Evolutionary conservation across 2,113 vertebrate species (phyloP).

Genomic region (Sinocyclocheilus anshuiensis): DNA sequence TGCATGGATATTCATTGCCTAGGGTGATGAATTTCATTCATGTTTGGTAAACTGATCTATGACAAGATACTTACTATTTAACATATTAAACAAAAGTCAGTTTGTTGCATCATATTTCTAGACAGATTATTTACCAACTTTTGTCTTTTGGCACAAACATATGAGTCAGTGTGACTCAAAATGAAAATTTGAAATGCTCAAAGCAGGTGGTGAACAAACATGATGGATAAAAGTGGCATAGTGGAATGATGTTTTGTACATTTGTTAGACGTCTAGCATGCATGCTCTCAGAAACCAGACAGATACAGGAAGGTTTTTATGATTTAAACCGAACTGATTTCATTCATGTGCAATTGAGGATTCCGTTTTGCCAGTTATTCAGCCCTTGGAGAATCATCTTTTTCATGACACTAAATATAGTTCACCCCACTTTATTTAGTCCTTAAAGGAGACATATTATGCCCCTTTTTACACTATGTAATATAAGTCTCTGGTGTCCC

Average conservation of each 20-base stretch:
- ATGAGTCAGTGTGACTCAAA: neutral
- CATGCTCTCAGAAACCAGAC: neutral
- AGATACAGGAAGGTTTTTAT: neutral
- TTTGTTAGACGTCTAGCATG: neutral
- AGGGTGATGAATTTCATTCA: neutral
- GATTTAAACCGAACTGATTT: neutral
- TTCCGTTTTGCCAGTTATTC: neutral
- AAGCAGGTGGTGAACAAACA: conserved; percentile 1
- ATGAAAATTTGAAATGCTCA: neutral
- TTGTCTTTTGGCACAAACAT: neutral
- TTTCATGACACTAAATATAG: neutral
- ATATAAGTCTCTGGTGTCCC: too few relatives aligned
- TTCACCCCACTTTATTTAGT: neutral
- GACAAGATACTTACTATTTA: neutral
- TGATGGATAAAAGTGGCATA: neutral
- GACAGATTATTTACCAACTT: neutral
- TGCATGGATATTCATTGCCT: neutral
- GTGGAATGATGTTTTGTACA: neutral
- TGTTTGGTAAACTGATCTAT: neutral
- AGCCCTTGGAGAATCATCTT: neutral
- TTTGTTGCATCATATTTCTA: neutral
- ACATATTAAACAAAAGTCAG: neutral
- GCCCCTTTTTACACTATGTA: too few relatives aligned
- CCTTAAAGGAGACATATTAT: too few relatives aligned
- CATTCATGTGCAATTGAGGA: neutral